These are phyloP conservation scores for Rallus crepitans DNA, from an alignment of 2,797 vertebrate genomes.

Conservation along the genomic window DNA sequence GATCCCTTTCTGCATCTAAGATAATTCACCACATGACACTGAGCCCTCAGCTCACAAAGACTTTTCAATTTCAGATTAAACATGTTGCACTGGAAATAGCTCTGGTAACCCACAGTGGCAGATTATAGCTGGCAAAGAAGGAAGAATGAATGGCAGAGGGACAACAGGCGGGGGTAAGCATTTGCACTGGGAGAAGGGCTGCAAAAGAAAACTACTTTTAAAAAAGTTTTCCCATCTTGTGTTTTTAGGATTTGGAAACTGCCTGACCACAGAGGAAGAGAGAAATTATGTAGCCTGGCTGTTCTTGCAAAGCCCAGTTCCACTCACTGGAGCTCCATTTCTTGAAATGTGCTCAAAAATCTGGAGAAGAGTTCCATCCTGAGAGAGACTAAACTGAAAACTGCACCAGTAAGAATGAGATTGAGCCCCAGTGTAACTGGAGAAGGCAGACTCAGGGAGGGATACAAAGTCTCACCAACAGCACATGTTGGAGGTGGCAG, in stretches of 20 bases:
- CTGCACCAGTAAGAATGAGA: neutral
- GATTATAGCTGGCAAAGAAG: neutral
- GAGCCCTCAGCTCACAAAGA: constrained; percentile 41
- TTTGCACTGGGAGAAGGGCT: neutral
- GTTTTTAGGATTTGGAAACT: neutral
- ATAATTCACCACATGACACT: constrained; percentile 3
- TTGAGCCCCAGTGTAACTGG: neutral
- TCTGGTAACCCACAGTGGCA: neutral
- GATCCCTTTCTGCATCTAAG: constrained; percentile 11
- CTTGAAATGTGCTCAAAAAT: neutral
- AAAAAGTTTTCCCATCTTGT: neutral
- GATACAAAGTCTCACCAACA: neutral
- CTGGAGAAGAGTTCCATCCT: neutral
- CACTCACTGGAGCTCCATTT: neutral
- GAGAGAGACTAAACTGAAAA: neutral
- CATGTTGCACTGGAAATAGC: neutral
- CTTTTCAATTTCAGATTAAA: constrained; percentile 66
- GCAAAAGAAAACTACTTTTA: neutral
- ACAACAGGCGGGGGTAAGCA: neutral
- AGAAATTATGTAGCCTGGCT: neutral
- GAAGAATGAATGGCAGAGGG: neutral
- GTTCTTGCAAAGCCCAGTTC: neutral
- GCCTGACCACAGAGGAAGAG: neutral
- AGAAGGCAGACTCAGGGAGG: neutral
- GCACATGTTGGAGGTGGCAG: neutral